Percentiles rank a stretch among this genome's conserved stretches.
Evolutionary conservation across 2,113 vertebrate species (phyloP).

Genomic region (Nibea albiflora): DNA sequence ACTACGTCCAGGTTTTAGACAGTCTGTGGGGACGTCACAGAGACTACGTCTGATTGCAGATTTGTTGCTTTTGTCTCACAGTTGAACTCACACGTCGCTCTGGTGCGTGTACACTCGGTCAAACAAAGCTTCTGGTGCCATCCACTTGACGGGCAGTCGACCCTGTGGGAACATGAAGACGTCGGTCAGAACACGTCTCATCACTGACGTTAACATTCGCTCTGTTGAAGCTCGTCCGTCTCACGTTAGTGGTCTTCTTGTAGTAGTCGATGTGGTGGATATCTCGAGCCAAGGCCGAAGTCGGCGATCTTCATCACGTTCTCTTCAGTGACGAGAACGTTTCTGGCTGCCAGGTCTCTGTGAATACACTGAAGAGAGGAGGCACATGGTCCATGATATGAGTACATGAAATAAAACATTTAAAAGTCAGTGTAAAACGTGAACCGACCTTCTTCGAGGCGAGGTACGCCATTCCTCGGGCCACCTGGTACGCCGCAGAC

Average conservation of each 20-base stretch:
- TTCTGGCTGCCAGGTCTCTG: slow-evolving; percentile 93
- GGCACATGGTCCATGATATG: too few species aligned
- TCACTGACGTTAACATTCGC: not conserved
- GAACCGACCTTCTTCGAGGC: slow-evolving; percentile 92
- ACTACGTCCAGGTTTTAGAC: too few species aligned
- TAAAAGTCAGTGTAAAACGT: too few species aligned
- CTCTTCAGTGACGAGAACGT: slow-evolving; percentile 94
- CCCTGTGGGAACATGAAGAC: slow-evolving; percentile 79
- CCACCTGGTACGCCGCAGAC: slow-evolving; percentile 94
- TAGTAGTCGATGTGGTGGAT: slow-evolving; percentile 97
- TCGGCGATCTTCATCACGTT: slow-evolving; percentile 96
- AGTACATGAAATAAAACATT: not conserved
- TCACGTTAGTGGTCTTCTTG: slow-evolving; percentile 95
- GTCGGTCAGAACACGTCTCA: not conserved
- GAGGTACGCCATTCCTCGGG: slow-evolving; percentile 94
- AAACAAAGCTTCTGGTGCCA: slow-evolving; percentile 94
- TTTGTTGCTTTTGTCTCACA: too few species aligned
- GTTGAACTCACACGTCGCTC: slow-evolving; percentile 91
- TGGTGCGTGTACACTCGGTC: slow-evolving; percentile 95
- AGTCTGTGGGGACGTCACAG: too few species aligned
- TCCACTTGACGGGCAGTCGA: slow-evolving; percentile 95
- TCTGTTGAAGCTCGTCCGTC: not conserved
- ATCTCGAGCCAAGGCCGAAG: slow-evolving; percentile 93
- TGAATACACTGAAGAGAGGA: slow-evolving; percentile 89
- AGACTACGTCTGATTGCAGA: too few species aligned